These are phyloP conservation scores for Trachelus troglodyta DNA, from an alignment of 2,888 invertebrate genomes.

Conservation along the genomic window DNA sequence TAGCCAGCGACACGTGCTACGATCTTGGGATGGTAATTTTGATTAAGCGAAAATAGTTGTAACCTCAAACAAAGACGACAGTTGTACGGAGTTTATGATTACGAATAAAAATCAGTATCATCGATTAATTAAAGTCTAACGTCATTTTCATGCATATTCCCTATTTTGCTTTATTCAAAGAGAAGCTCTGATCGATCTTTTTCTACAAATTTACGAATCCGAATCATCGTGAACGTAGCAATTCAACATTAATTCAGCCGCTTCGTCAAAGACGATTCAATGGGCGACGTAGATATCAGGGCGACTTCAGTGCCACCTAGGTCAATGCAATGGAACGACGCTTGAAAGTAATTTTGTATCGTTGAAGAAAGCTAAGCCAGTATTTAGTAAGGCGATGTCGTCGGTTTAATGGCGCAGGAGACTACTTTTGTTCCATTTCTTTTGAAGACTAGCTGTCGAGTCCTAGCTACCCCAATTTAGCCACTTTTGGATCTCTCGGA, in stretches of 20 bases:
- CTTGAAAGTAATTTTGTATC: not conserved
- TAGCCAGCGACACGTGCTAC: not conserved
- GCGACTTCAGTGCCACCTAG: not conserved
- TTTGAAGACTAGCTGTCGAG: not conserved
- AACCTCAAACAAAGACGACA: not conserved
- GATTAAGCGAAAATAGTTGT: not conserved
- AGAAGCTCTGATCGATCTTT: not conserved
- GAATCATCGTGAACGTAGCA: not conserved
- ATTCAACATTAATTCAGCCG: not conserved
- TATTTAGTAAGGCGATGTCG: not conserved
- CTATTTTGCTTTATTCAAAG: not conserved
- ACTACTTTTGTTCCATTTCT: not conserved
- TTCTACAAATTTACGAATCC: not conserved
- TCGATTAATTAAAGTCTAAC: not conserved
- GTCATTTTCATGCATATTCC: not conserved
- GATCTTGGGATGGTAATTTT: not conserved
- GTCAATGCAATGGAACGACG: not conserved
- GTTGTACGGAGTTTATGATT: not conserved
- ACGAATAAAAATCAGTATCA: too few species aligned
- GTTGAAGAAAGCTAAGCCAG: not conserved
- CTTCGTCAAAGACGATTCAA: not conserved
- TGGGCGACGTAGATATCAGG: not conserved
- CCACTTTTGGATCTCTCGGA: not conserved
- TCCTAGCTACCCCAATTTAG: not conserved
- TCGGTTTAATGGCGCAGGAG: not conserved